Evolutionary conservation across 2,797 vertebrate genomes (phyloP), one percentile per base, ranked within the genome.

Genomic region (Potorous gilbertii): DNA sequence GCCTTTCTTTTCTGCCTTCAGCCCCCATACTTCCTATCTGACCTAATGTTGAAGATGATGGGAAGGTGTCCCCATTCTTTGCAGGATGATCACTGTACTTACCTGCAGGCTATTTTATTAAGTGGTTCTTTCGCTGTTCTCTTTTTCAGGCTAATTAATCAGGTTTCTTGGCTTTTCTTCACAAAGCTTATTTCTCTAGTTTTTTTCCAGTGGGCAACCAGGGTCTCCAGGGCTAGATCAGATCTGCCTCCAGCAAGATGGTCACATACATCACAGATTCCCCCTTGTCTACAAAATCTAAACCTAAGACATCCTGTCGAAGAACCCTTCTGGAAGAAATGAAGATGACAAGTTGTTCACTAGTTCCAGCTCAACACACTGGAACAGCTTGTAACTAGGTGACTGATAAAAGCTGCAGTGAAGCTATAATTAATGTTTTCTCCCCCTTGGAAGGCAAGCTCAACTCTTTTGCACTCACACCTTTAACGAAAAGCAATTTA

Each of bases 401-500:
- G 97, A 98, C 93, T 97, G 95, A 97, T 97, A 97, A 98, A 98
- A 31, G 95, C 96, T 97, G 93, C 93, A 56, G 96, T 98, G 96
- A 97, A 98, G 96, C 94, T 96, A 96, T 97, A 98, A 98, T 98
- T 97, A 97, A 98, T 96, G 97, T 92, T 14, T 94, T 91, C 90
- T 95, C 96, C 97, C 95, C 34, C 97, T 96, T 96, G 96, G 96
- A 98, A 97, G 96, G 94, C 92, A 97, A 46, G 94, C 93, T 16
- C 93, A 97, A 98, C 96, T 97, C 97, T 96, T 97, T 90, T 97
- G 97, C 91, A 34, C 95, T 97, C 96, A 96, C 90, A 97, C 91
- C 57, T 95, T 98, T 97, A 98, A 98, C 98, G 98, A 98, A 98
- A 98, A 96, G 95, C 96, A 97, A 98, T 97, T 98, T 98, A 98